phyloP scores from a whole-genome alignment of 2,113 vertebrate species.

The Lathamus discolor region DNA sequence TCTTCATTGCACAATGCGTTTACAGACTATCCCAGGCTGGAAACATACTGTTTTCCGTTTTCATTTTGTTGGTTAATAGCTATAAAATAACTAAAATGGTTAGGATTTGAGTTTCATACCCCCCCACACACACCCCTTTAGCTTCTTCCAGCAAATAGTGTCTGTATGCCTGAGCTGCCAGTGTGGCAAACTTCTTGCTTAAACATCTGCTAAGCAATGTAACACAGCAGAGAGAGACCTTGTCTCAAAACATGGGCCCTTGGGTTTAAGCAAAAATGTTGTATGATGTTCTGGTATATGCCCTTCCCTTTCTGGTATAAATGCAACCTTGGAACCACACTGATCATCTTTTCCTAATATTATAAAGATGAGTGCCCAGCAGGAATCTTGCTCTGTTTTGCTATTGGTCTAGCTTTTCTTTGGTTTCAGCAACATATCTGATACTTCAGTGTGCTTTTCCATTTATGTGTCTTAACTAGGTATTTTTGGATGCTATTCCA shows the following conservation, averaged over 20 bases:
- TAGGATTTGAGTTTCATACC: not conserved
- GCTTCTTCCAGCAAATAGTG: not conserved
- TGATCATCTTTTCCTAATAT: not conserved
- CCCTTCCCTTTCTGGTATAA: accelerated
- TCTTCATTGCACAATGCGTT: not conserved
- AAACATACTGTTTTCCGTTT: not conserved
- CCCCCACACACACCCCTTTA: not conserved
- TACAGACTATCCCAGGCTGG: not conserved
- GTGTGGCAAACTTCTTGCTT: not conserved
- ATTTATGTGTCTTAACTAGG: not conserved
- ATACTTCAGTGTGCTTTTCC: accelerated
- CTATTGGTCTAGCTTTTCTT: not conserved
- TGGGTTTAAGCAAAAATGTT: not conserved
- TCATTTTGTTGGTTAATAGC: not conserved
- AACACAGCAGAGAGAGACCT: not conserved
- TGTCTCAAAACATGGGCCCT: not conserved
- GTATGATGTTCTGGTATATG: accelerated
- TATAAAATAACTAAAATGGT: not conserved
- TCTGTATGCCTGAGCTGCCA: not conserved
- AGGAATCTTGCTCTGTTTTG: not conserved
- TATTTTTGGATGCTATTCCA: not conserved
- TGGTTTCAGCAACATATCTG: not conserved
- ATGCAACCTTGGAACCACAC: not conserved
- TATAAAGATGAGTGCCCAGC: not conserved
- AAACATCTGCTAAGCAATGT: not conserved